A percentile compares a stretch with the other conserved stretches of the same genome.
Conservation (phyloP, 1,140 invertebrate species). For the Neodiprion fabricii region DNA sequence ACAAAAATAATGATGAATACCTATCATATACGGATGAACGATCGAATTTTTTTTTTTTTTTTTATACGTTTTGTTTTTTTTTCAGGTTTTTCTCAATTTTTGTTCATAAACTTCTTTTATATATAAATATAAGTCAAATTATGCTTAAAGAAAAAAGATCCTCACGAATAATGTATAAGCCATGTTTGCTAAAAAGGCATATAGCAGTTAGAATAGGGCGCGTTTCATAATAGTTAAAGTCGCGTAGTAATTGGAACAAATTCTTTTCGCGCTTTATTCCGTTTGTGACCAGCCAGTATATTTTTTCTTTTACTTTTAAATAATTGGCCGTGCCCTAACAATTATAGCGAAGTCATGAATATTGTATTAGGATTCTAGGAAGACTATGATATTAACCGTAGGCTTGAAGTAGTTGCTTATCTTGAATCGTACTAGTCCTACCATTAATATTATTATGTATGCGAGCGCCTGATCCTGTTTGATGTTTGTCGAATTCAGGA, state of each 20-base stretch:
- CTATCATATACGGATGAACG: conserved; percentile 26
- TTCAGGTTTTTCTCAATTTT: conserved; percentile 23
- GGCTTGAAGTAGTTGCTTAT: neutral
- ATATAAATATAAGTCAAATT: conserved; percentile 23
- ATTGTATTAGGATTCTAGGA: conserved; percentile 49
- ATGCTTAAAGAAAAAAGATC: conserved; percentile 23
- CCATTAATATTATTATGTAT: neutral
- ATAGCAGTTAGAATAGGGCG: conserved; percentile 22
- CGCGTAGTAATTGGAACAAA: conserved; percentile 1
- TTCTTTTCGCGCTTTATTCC: neutral
- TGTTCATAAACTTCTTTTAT: conserved; percentile 18
- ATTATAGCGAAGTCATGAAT: conserved; percentile 24
- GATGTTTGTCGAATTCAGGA: neutral
- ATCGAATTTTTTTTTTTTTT: conserved; percentile 25
- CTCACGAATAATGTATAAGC: conserved; percentile 26
- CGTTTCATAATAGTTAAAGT: conserved; percentile 23
- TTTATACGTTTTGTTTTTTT: conserved; percentile 21
- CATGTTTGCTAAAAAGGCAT: conserved; percentile 25
- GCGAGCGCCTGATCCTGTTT: neutral
- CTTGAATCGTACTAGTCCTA: neutral
- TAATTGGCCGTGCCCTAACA: conserved; percentile 34
- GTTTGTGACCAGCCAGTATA: neutral
- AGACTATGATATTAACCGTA: conserved; percentile 56
- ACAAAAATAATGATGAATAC: conserved; percentile 39
- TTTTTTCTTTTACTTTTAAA: neutral